Evolutionary conservation across 2,888 invertebrate genomes (phyloP).

Genomic region (Buathra laborator): DNA sequence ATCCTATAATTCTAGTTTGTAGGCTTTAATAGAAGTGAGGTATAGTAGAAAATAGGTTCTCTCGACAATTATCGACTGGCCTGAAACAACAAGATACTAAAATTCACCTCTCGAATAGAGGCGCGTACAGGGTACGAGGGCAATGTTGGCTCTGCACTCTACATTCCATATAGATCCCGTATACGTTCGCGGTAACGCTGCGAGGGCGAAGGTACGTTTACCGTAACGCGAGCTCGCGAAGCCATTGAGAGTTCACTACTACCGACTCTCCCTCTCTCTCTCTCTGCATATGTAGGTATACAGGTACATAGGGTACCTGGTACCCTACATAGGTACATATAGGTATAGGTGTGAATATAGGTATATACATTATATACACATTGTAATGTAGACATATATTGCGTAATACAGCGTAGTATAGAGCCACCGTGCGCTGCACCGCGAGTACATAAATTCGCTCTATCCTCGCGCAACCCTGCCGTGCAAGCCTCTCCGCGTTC

Average conservation of each 20-base stretch:
- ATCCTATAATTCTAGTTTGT: not conserved
- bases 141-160: not conserved
- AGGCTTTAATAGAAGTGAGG: not conserved
- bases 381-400: not conserved
- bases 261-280: not conserved
- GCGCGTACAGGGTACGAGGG: not conserved
- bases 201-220: conserved; percentile 20
- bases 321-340: too few species aligned
- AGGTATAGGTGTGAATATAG: not conserved
- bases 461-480: conserved; percentile 5
- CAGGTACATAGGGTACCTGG: not conserved
- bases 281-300: not conserved
- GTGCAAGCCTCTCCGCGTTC: conserved; percentile 34
- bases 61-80: conserved; percentile 40
- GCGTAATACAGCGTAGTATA: conserved; percentile 5
- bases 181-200: conserved; percentile 6
- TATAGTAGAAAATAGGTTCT: not conserved
- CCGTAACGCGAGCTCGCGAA: conserved; percentile 10
- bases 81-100: conserved; percentile 49
- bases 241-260: conserved; percentile 31
- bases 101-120: conserved; percentile 17
- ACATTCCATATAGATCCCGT: not conserved
- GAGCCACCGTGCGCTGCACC: not conserved
- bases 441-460: conserved; percentile 50
- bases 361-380: not conserved